Evolutionary conservation across 2,797 vertebrate genomes (phyloP).

Genomic region (Sebastolobus altivelis): DNA sequence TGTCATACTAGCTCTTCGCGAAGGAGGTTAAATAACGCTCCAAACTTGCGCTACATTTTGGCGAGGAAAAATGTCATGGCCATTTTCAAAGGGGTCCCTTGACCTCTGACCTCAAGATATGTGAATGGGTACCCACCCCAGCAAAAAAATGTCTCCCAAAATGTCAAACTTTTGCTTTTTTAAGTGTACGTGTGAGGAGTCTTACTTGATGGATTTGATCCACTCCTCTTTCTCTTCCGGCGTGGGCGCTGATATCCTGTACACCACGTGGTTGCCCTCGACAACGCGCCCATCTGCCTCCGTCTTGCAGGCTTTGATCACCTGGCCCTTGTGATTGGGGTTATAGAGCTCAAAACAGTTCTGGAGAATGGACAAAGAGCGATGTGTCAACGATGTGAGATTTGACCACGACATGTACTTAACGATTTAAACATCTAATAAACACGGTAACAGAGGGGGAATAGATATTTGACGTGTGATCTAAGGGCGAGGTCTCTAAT

Average conservation of each 20-base stretch:
- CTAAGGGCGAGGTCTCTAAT: slow-evolving; percentile 29
- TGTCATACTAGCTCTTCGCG: too few species aligned
- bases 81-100: too few species aligned
- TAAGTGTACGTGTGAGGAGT: neutral
- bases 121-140: too few species aligned
- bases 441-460: neutral
- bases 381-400: neutral
- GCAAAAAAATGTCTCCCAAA: neutral
- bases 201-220: slow-evolving; percentile 99
- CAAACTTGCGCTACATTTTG: too few species aligned
- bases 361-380: slow-evolving; percentile 73
- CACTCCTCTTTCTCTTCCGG: slow-evolving; percentile 98
- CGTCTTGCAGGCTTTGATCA: slow-evolving; percentile 98
- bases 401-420: neutral
- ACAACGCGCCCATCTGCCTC: slow-evolving; percentile 97
- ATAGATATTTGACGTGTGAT: neutral
- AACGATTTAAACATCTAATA: neutral
- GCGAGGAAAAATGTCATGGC: too few species aligned
- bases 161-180: neutral
- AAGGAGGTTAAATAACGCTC: too few species aligned
- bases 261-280: slow-evolving; percentile 97
- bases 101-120: too few species aligned
- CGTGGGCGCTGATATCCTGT: slow-evolving; percentile 96
- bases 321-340: slow-evolving; percentile 97
- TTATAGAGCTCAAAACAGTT: slow-evolving; percentile 99